phyloP scores from a whole-genome alignment of 2,888 invertebrate genomes.

The Pristionchus japonicus region DNA sequence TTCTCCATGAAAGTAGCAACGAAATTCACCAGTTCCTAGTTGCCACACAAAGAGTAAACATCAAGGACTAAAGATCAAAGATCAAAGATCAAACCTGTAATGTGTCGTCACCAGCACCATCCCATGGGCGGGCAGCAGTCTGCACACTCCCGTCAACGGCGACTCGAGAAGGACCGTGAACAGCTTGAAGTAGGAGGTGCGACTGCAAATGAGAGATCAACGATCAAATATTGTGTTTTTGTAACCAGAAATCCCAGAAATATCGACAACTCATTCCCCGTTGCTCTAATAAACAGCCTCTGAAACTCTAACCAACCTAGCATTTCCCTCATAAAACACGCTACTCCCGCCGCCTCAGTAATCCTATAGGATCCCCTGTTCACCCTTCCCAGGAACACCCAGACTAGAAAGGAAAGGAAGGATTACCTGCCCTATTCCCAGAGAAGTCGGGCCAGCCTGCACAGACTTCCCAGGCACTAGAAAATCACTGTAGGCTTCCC shows the following conservation, averaged over 20 bases:
- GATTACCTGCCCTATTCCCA: not conserved
- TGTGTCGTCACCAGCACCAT: constrained; percentile 43
- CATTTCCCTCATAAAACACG: not conserved
- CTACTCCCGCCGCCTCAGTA: not conserved
- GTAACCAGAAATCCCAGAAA: not conserved
- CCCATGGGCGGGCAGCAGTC: constrained; percentile 1
- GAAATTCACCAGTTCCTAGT: too few species aligned
- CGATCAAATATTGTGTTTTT: not conserved
- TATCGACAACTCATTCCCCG: not conserved
- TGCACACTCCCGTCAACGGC: constrained; percentile 43
- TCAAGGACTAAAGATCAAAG: constrained; percentile 1
- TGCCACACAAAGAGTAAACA: too few species aligned
- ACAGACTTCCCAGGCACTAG: not conserved
- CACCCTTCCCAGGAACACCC: constrained; percentile 1
- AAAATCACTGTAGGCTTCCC: not conserved
- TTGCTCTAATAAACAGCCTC: too few species aligned
- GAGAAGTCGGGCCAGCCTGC: not conserved
- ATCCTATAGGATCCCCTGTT: not conserved
- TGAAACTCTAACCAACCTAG: not conserved
- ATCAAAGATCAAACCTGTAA: constrained; percentile 21
- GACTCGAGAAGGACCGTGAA: constrained; percentile 34
- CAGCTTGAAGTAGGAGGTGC: constrained; percentile 42
- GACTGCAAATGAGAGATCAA: constrained; percentile 37
- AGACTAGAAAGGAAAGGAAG: not conserved
- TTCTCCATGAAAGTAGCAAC: too few species aligned